These are phyloP conservation scores for Semibalanus balanoides DNA, from an alignment of 1,140 invertebrate species.

Conservation along the genomic window DNA sequence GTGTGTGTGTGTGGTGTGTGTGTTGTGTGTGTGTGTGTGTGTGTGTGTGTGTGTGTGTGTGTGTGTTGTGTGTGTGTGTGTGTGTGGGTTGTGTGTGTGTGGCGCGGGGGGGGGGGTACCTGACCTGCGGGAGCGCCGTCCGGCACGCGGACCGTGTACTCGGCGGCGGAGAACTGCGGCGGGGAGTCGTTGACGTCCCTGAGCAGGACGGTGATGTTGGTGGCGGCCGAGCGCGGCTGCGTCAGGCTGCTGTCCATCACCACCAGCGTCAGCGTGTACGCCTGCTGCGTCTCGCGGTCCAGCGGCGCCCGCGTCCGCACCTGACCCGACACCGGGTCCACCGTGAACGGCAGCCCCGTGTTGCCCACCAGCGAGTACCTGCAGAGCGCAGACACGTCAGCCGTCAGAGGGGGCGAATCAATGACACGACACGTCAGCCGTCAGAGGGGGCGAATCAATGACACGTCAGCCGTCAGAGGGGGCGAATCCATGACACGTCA, in stretches of 20 bases:
- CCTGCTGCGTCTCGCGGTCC: slow-evolving; percentile 59
- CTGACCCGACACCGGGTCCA: slow-evolving; percentile 55
- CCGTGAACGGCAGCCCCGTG: slow-evolving; percentile 47
- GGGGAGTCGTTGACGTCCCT: slow-evolving; percentile 76
- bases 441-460: too few species aligned
- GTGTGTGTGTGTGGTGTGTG: too few species aligned
- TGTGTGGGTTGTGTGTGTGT: too few species aligned
- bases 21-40: too few species aligned
- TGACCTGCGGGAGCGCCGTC: slow-evolving; percentile 43
- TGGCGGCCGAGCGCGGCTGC: slow-evolving; percentile 53
- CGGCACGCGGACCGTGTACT: slow-evolving; percentile 60
- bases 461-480: too few species aligned
- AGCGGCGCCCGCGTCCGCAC: slow-evolving; percentile 52
- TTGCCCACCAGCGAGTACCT: slow-evolving; percentile 66
- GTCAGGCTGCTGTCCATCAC: slow-evolving; percentile 74
- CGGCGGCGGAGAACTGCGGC: slow-evolving; percentile 53
- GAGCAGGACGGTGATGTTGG: slow-evolving; percentile 51
- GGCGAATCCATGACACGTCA: too few species aligned
- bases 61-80: too few species aligned
- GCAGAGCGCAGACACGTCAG: too few species aligned
- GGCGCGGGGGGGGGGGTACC: too few species aligned
- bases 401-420: too few species aligned
- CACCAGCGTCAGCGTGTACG: slow-evolving; percentile 65
- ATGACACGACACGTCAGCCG: too few species aligned
- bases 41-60: too few species aligned